Conservation (phyloP, 2,113 vertebrate species). For the Tonatia bakeri region DNA sequence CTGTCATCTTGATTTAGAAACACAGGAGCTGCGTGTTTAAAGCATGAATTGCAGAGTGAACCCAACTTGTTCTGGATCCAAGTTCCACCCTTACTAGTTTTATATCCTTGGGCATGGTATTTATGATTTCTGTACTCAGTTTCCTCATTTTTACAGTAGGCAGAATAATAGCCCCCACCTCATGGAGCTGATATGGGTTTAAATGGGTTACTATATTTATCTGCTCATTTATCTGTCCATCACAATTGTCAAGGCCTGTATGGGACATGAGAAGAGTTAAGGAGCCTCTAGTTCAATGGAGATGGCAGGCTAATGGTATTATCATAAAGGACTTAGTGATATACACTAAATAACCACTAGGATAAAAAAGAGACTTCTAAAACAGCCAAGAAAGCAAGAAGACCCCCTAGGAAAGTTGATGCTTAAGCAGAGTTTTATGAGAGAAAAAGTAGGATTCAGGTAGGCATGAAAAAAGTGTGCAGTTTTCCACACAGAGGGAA, state of each 20-base stretch:
- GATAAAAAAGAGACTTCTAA: not conserved
- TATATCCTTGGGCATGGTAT: not conserved
- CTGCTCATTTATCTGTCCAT: not conserved
- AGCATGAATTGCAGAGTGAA: too few species aligned
- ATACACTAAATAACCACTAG: not conserved
- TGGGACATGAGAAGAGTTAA: not conserved
- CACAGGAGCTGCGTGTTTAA: not conserved
- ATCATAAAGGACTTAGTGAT: not conserved
- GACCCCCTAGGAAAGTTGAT: not conserved
- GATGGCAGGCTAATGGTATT: not conserved
- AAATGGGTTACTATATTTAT: not conserved
- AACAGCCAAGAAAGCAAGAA: not conserved
- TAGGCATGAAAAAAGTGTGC: not conserved
- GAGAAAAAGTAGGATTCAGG: not conserved
- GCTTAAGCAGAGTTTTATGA: not conserved
- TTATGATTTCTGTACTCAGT: not conserved
- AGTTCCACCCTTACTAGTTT: not conserved
- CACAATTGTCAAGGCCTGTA: not conserved
- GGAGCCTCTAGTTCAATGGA: not conserved
- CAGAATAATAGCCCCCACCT: not conserved
- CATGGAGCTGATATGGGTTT: not conserved
- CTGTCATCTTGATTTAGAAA: not conserved
- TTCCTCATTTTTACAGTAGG: not conserved
- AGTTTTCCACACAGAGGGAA: not conserved
- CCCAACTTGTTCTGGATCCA: not conserved